phyloP scores from a whole-genome alignment of 2,797 vertebrate genomes.

The Darevskia nairensis region DNA sequence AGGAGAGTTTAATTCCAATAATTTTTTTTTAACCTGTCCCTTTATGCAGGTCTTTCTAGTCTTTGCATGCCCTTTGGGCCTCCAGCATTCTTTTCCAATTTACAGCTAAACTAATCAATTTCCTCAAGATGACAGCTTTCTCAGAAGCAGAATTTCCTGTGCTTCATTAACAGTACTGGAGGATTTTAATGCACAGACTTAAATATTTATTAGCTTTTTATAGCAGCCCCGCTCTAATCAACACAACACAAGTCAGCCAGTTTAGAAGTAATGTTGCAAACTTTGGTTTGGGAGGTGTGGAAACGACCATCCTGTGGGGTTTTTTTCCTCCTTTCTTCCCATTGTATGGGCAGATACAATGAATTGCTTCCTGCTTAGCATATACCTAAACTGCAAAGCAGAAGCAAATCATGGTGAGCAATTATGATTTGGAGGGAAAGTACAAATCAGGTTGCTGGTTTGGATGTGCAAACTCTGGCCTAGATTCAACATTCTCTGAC shows the following conservation, averaged over 20 bases:
- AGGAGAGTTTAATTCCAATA: slow-evolving; percentile 62
- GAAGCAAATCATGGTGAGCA: not conserved
- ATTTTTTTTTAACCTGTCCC: slow-evolving; percentile 44
- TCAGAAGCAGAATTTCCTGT: slow-evolving; percentile 32
- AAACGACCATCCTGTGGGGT: not conserved
- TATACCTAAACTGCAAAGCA: not conserved
- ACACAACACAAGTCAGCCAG: slow-evolving; percentile 29
- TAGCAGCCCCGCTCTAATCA: slow-evolving; percentile 37
- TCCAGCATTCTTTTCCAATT: slow-evolving; percentile 48
- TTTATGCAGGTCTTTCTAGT: slow-evolving; percentile 52
- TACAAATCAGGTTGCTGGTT: not conserved
- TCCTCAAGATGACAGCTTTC: slow-evolving; percentile 54
- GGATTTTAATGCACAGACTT: slow-evolving; percentile 44
- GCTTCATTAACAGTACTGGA: not conserved
- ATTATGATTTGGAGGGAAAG: not conserved
- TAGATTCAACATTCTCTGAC: not conserved
- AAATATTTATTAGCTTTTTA: slow-evolving; percentile 26
- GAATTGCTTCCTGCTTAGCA: not conserved
- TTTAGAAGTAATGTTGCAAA: not conserved
- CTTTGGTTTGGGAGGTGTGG: not conserved
- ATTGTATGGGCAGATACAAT: not conserved
- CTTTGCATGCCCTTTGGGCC: slow-evolving; percentile 46
- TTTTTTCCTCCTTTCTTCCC: too few relatives aligned
- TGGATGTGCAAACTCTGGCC: not conserved
- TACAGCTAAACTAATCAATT: slow-evolving; percentile 60